Percentiles rank a stretch among this genome's conserved stretches.
Conservation (phyloP, 2,888 invertebrate genomes). For the Phoenoteleia sp. region DNA sequence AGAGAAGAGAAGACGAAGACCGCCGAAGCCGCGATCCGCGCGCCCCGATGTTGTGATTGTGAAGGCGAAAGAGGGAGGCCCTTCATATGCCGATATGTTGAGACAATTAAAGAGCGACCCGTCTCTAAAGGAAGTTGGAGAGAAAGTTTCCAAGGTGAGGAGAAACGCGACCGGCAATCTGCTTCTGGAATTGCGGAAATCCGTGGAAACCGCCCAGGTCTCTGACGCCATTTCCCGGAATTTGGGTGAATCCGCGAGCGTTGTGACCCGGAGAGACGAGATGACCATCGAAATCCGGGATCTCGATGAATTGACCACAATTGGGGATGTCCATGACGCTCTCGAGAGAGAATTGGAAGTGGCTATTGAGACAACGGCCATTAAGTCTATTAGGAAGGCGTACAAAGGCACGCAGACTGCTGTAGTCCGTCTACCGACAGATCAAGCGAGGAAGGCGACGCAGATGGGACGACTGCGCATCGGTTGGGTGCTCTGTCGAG, state of each 20-base stretch:
- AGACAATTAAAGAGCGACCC: background rate
- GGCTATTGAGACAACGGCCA: conserved; percentile 60
- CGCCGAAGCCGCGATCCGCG: background rate
- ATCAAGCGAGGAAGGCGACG: background rate
- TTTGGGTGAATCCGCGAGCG: background rate
- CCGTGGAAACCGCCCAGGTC: background rate
- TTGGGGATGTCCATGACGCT: conserved; percentile 32
- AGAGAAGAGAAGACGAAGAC: background rate
- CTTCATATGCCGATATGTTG: background rate
- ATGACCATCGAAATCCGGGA: conserved; percentile 29
- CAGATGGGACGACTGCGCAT: background rate
- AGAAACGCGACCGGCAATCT: background rate
- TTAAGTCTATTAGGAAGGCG: conserved; percentile 84
- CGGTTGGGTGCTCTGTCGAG: background rate
- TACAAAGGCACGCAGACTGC: conserved; percentile 53
- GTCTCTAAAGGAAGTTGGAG: background rate
- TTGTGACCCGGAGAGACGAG: conserved; percentile 15
- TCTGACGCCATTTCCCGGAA: background rate
- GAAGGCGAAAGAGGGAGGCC: background rate
- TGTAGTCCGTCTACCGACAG: background rate
- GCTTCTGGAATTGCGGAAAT: background rate
- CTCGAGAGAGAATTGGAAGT: background rate
- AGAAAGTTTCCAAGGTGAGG: background rate
- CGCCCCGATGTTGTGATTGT: background rate
- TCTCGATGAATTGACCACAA: conserved; percentile 47